Evolutionary conservation across 2,888 invertebrate genomes (phyloP), one percentile per base, ranked within the genome.

Genomic region (Temnothorax rugatulus): DNA sequence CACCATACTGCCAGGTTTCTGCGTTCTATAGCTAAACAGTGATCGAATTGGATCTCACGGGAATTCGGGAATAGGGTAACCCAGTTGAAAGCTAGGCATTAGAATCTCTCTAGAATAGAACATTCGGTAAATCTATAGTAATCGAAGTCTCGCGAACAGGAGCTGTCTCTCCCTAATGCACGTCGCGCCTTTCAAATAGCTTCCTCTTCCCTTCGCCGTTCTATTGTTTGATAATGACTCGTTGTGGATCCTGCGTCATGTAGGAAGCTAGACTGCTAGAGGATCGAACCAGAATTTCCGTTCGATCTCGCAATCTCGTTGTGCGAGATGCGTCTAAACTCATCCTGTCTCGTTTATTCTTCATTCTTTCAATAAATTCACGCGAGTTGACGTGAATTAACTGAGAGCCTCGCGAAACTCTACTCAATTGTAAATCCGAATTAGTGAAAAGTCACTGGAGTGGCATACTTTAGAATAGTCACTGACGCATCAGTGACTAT

Each of bases 141-240:
- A 73, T 73, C 73, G 38, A 73, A 73, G 41, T 18, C 73, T 38
- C 11, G 73, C 57, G 21, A 57, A 52, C 29, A 34, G 11, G 21
- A 71, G 34, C 21, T 57, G 57, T 52, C 13, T 69, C 50, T 34
- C 4, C 8, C n/a, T 52, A 69, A 69, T 50, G 34, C 34, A 69
- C 50, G 50, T 50, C 47, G n/a, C 13, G 29, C 47, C 25, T 50
- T 69, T 59, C 57, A 59, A 74, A 59, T 68, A 11, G 47, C 59
- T 59, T 59, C 41, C 57, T 57, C 50, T 29, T 25, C 50, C 18
- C 29, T 21, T 82, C 38, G 71, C 47, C 34, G 47, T 41, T 75
- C 57, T 41, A 57, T 79, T 68, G 75, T 79, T 77, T 57, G 73
- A 83, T 74, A 83, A 86, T 75, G 83, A 83, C 83, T 83, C 81